Base-by-base conservation (phyloP, 2,113 vertebrate species). In the Serinus canaria region DNA sequence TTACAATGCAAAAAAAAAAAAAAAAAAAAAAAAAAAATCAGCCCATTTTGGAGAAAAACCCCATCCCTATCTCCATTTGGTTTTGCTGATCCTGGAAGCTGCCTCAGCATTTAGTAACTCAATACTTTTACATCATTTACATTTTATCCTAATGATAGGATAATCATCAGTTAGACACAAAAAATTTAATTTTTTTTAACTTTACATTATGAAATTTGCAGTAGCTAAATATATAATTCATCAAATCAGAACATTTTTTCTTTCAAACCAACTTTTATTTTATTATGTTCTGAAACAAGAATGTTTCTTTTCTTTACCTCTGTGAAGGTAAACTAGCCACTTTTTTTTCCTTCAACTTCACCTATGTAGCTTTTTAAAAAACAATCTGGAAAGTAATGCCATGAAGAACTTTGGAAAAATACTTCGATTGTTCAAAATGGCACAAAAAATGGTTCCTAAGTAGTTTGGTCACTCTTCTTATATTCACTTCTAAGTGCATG, bases 21-120 rank as follows among this genome's bases (percentile, higher is more conserved):
- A 89, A 66, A n/a, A n/a, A 24, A 84, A 88, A 81, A 41, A 24
- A 84, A 88, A 81, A 43, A 86, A 89, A 66, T 49, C 77, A 88
- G 46, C 59, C 47, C 50, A 24, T 89, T 95, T 70, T 92, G 66
- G 52, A 96, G 80, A 81, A 78, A 90, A 85, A 18, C 6, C 11
- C 22, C 1, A 1, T 43, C 67, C 47, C 33, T 85, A 60, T 82
- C 73, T 82, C 30, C 17, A 13, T 46, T 75, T 89, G 80, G 50
- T 89, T 96, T 86, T 95, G 81, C 81, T 92, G 86, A 91, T 88
- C 53, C 58, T 78, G 41, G 37, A 92, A 96, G 64, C 62, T 87
- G 74, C 58, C 58, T 91, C 94, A 86, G 88, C 88, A 92, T 86
- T 92, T 46, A 86, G 64, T 83, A 95, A 95, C 47, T 47, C 59